A percentile compares a stretch with the other conserved stretches of the same genome.
phyloP scores from a whole-genome alignment of 2,113 vertebrate species.

The Eulemur macaco region DNA sequence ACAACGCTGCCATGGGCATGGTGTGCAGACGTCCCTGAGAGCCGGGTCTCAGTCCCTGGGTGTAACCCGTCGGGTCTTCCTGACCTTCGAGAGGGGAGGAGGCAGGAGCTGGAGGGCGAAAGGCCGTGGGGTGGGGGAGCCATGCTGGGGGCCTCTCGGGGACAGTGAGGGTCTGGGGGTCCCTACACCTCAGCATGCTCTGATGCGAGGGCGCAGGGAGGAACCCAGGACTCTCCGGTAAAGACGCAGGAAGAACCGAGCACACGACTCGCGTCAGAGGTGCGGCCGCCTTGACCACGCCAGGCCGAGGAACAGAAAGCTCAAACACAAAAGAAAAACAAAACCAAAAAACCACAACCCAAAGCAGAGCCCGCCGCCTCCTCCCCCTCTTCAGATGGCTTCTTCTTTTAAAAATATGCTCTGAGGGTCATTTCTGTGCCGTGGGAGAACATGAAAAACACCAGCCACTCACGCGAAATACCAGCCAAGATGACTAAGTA shows the following conservation, averaged over 20 bases:
- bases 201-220: too few relatives aligned
- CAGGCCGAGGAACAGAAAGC: not conserved
- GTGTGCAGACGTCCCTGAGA: fast-evolving
- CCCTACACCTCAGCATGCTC: not conserved
- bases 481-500: not conserved
- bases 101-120: fast-evolving
- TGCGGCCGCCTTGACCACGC: fast-evolving
- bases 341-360: not conserved
- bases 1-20: fast-evolving
- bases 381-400: not conserved
- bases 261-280: fast-evolving
- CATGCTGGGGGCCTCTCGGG: not conserved
- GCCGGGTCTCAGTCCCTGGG: fast-evolving
- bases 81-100: fast-evolving
- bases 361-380: not conserved
- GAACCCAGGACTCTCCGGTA: fast-evolving
- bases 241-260: not conserved
- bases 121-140: fast-evolving
- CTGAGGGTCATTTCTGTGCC: not conserved
- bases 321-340: fast-evolving
- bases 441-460: not conserved
- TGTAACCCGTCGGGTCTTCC: fast-evolving
- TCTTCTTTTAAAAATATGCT: not conserved
- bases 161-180: fast-evolving
- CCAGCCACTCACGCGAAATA: not conserved